Evolutionary conservation across 2,888 invertebrate species (phyloP), one percentile per base, ranked within the genome.

Genomic region (Prosapia bicincta): DNA sequence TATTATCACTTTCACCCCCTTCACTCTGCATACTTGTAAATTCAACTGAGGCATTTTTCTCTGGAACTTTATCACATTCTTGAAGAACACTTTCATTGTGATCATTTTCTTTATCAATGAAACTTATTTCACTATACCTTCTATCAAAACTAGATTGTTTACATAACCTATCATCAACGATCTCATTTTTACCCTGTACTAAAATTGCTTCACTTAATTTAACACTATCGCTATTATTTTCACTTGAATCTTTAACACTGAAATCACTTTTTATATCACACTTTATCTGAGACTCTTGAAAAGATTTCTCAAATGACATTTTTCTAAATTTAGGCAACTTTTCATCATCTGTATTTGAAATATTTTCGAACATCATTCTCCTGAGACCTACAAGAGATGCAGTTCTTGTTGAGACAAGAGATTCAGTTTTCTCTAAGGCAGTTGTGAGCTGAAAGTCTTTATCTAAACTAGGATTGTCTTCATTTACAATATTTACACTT

Each of bases 321-420:
- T 65, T 71, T 28, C 66, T 71, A 10, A 66, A 28, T 54, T 54
- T 54, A 65, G 30, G 54, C 30, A 77, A 69, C 73, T 79, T 79
- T 66, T 79, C 79, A 73, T 80, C 81, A 69, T 79, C 80, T 23
- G 80, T 80, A 71, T 76, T 71, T 65, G 77, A 67, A 69, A 78
- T 76, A 24, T 77, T 77, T 67, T 81, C 81, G 71, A 81, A 81
- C 76, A 81, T 77, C 71, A 80, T 79, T 28, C 78, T 77, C 54
- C 81, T 79, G 26, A 79, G 78, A 26, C 79, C 79, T 10, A 81
- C 81, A 20, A 81, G 75, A 25, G 81, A 81, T 24, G 69, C 75
- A 32, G 38, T 66, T 30, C 69, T 38, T 20, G 76, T 26, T 20
- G 76, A 69, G 26, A 66, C 71, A 28, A 71, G 76, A 67, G 70